These are phyloP conservation scores for Thaumetopoea pityocampa DNA, from an alignment of 1,140 invertebrate species.

Conservation along the genomic window DNA sequence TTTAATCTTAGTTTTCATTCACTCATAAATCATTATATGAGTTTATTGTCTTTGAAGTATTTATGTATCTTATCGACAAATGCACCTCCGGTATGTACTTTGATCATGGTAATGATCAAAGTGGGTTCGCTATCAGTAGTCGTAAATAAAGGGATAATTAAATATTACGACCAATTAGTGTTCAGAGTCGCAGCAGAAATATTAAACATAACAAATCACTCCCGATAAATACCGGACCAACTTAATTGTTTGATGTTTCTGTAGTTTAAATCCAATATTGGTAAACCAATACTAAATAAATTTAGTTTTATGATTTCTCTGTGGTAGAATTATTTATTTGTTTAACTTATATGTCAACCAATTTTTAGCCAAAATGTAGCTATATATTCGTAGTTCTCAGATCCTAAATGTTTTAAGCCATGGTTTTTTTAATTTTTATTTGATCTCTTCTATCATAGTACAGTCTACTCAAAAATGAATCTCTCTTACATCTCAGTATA, in stretches of 20 bases:
- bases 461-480: too few relatives aligned
- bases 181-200: constrained; percentile 11
- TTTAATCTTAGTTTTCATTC: not conserved
- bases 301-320: too few relatives aligned
- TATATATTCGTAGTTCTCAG: too few relatives aligned
- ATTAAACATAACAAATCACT: constrained; percentile 18
- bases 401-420: too few relatives aligned
- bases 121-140: constrained; percentile 33
- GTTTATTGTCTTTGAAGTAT: not conserved
- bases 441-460: too few relatives aligned
- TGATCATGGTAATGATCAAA: constrained; percentile 41
- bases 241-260: constrained; percentile 31
- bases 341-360: too few relatives aligned
- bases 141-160: constrained; percentile 50
- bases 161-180: constrained; percentile 35
- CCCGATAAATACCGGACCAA: too few relatives aligned
- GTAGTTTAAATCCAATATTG: constrained; percentile 9
- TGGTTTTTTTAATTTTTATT: too few relatives aligned
- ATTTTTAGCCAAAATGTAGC: too few relatives aligned
- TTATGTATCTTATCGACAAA: constrained; percentile 8
- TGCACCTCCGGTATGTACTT: constrained; percentile 29
- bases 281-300: too few relatives aligned
- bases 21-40: not conserved
- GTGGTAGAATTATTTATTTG: too few relatives aligned
- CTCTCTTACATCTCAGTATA: too few relatives aligned